These are phyloP conservation scores for Momotus momota DNA, from an alignment of 2,797 vertebrate species.

Conservation along the genomic window DNA sequence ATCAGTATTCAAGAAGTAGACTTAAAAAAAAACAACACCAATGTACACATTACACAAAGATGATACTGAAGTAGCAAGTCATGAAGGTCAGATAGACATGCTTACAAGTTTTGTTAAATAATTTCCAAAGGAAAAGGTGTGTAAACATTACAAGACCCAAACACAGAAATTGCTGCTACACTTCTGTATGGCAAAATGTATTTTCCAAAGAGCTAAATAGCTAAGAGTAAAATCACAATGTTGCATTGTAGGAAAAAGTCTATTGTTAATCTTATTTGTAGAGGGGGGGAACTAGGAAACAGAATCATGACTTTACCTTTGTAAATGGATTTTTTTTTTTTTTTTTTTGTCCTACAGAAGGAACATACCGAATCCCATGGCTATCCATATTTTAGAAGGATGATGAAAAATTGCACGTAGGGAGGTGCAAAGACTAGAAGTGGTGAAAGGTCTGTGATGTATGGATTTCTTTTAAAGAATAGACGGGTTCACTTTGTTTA, in stretches of 20 bases:
- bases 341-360: not conserved
- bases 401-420: not conserved
- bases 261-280: not conserved
- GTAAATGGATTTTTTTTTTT: not conserved
- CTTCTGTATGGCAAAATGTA: not conserved
- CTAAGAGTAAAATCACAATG: not conserved
- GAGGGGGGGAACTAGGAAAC: not conserved
- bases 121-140: not conserved
- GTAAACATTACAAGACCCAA: not conserved
- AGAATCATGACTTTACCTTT: not conserved
- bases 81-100: not conserved
- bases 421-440: not conserved
- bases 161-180: not conserved
- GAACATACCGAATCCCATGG: not conserved
- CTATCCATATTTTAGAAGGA: not conserved
- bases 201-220: not conserved
- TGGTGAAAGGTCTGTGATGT: not conserved
- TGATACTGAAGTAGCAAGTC: not conserved
- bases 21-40: not conserved
- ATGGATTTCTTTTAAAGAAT: not conserved
- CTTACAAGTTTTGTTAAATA: not conserved
- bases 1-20: not conserved
- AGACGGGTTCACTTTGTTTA: not conserved
- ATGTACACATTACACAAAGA: not conserved
- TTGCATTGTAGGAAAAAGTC: not conserved